phyloP scores from a whole-genome alignment of 37 sponge, comb jelly and placozoan species.

The Crambe crambe region DNA sequence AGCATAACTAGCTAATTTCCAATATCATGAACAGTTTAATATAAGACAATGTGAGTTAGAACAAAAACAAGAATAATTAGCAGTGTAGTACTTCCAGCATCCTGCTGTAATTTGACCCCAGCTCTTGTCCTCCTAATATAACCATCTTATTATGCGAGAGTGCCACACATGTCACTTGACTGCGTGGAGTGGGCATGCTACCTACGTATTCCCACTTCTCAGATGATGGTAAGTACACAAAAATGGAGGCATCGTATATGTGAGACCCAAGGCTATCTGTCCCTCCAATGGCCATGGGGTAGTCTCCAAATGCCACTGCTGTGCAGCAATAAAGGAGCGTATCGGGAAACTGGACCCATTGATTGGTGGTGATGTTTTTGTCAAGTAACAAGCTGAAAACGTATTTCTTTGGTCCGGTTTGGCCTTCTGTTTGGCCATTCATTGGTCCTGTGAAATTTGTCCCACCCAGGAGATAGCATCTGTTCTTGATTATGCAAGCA shows the following conservation, averaged over 20 bases:
- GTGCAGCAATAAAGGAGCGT: conserved; percentile 40
- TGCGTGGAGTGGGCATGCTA: conserved; percentile 39
- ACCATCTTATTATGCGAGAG: conserved; percentile 25
- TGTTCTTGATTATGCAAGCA: conserved; percentile 29
- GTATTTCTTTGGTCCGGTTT: conserved; percentile 27
- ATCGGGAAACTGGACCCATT: conserved; percentile 20
- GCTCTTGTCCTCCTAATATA: conserved; percentile 45
- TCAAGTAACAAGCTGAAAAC: conserved; percentile 17
- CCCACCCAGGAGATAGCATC: conserved; percentile 54
- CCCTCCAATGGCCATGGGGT: conserved; percentile 56
- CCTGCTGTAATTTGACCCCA: conserved; percentile 14
- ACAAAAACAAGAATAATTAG: no score
- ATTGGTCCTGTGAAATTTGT: conserved; percentile 33
- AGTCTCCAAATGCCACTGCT: conserved; percentile 47
- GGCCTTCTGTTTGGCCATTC: no score
- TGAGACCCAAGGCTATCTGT: conserved; percentile 20
- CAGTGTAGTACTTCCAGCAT: conserved; percentile 33
- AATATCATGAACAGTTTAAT: no score
- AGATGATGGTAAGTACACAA: conserved; percentile 18
- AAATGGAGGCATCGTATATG: conserved; percentile 10
- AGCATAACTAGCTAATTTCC: no score
- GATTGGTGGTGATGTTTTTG: conserved; percentile 23
- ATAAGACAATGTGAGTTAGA: no score
- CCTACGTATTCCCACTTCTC: conserved; percentile 45
- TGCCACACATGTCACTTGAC: conserved; percentile 27